Percentiles rank a stretch among this genome's conserved stretches.
These are phyloP conservation scores for Carapus acus DNA, from an alignment of 2,797 vertebrate species.

Conservation along the genomic window DNA sequence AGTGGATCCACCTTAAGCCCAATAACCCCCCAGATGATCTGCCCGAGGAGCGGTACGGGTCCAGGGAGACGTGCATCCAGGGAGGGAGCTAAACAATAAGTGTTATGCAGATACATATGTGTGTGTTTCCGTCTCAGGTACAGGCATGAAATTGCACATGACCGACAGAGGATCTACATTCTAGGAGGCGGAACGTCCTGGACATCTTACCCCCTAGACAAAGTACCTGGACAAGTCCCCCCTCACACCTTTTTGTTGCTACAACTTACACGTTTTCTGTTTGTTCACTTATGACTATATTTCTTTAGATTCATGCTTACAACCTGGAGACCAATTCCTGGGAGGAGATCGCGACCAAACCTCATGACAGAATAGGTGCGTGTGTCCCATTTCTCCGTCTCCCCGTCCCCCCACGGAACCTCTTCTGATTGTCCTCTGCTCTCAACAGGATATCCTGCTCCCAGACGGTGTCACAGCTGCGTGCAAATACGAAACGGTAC, in stretches of 20 bases:
- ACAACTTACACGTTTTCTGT: too few species aligned
- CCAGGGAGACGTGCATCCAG: too few species aligned
- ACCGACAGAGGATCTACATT: slow-evolving; percentile 93
- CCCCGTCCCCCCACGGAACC: neutral
- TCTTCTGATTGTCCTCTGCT: slow-evolving; percentile 7
- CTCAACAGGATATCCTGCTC: slow-evolving; percentile 88
- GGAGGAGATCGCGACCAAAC: slow-evolving; percentile 94
- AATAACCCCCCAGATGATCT: slow-evolving; percentile 93
- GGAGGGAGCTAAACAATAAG: too few species aligned
- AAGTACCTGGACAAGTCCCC: slow-evolving; percentile 68
- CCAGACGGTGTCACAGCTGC: slow-evolving; percentile 95
- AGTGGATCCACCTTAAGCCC: slow-evolving; percentile 95
- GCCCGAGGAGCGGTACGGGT: slow-evolving; percentile 86
- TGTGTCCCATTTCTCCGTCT: slow-evolving; percentile 2
- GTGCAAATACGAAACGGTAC: slow-evolving; percentile 95
- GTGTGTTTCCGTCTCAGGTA: slow-evolving; percentile 73
- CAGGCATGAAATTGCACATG: slow-evolving; percentile 96
- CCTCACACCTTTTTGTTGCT: too few species aligned
- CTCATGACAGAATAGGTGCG: slow-evolving; percentile 93
- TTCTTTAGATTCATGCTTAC: slow-evolving; percentile 88
- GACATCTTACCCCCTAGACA: slow-evolving; percentile 96
- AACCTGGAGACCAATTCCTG: slow-evolving; percentile 98
- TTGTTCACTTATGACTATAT: neutral
- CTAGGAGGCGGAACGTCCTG: slow-evolving; percentile 96
- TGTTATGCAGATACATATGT: neutral